Percentiles rank a stretch among this genome's conserved stretches.
Evolutionary conservation across 2,888 invertebrate genomes (phyloP).

Genomic region (Drosophila tanythrix): DNA sequence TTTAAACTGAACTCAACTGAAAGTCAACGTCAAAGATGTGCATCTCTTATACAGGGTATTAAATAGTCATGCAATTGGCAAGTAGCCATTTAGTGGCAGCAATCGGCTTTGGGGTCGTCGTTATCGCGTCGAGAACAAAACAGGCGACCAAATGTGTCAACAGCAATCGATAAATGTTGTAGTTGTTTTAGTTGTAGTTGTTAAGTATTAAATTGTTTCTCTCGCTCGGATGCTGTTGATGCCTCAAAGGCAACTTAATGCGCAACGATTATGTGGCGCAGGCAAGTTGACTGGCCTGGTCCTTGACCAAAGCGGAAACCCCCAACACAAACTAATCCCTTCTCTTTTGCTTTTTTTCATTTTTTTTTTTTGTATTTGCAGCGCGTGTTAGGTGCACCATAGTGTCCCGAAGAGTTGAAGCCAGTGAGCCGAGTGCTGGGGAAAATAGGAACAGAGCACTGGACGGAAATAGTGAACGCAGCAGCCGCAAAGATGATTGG

Average conservation of each 20-base stretch:
- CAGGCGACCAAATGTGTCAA: conserved; percentile 63
- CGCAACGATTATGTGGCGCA: conserved; percentile 46
- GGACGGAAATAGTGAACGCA: conserved; percentile 56
- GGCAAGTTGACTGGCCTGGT: conserved; percentile 41
- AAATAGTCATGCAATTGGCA: background rate
- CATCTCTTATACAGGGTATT: conserved; percentile 28
- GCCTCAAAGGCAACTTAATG: conserved; percentile 32
- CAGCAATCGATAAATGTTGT: conserved; percentile 72
- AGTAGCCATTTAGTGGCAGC: conserved; percentile 17
- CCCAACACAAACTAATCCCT: conserved; percentile 14
- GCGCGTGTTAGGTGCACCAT: conserved; percentile 23
- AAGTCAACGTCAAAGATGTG: background rate
- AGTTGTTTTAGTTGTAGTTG: conserved; percentile 54
- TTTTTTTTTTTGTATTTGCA: conserved; percentile 45
- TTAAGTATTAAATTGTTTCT: conserved; percentile 37
- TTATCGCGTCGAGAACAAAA: conserved; percentile 25
- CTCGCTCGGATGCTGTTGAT: conserved; percentile 19
- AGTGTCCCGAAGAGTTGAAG: conserved; percentile 20
- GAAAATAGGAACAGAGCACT: conserved; percentile 54
- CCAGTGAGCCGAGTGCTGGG: conserved; percentile 38
- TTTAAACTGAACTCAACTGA: background rate
- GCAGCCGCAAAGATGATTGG: conserved; percentile 83
- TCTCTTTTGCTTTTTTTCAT: background rate
- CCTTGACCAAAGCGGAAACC: conserved; percentile 18
- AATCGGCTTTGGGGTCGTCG: conserved; percentile 44